Evolutionary conservation across 64 coral and sea anemone genomes (phyloP), one percentile per base, ranked within the genome.

Genomic region (Orbicella faveolata): DNA sequence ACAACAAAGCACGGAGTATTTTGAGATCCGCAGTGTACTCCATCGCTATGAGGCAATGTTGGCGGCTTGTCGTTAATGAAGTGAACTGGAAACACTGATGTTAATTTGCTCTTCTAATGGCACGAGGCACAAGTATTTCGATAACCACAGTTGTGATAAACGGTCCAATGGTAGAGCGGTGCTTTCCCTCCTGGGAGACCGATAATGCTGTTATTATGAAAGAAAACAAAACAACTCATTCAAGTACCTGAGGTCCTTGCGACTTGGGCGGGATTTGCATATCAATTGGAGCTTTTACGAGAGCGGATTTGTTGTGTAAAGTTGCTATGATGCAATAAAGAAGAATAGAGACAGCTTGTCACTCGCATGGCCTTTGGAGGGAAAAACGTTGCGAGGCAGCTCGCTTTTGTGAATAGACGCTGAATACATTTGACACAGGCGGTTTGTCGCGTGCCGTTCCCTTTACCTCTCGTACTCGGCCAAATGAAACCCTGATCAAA

Each of bases 171-270:
- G 23, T 39, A 72, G 65, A 30, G 65, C 63, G 63, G 26, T 72
- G 2, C 25, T 15, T 48, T 85, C 21, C 37, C 82, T 85, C 82
- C 64, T 72, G 65, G n/a, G 82, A 72, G 20, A 55, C 36, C 23
- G n/a, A 85, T 85, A 85, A 85, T 85, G 41, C 64, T 85, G 82
- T 73, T 73, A 69, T 69, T 85, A 35, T 72, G 41, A 66, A 36
- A 44, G 34, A 68, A 85, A 72, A 85, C 82, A 85, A 85, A 85
- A 85, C 65, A 85, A 85, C 63, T 85, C 5, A 72, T 85, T 85
- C 64, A 85, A 85, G 82, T 85, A n/a, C 63, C 77, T 14, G 19
- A 73, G 82, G 82, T 85, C 20, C 82, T 85, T 73, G 73, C 6
- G 39, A 72, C 82, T 73, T 85, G 80, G 2, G 82, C 64, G 12